These are phyloP conservation scores for Eristalinus sepulchralis DNA, from an alignment of 2,888 invertebrate species.

Conservation along the genomic window DNA sequence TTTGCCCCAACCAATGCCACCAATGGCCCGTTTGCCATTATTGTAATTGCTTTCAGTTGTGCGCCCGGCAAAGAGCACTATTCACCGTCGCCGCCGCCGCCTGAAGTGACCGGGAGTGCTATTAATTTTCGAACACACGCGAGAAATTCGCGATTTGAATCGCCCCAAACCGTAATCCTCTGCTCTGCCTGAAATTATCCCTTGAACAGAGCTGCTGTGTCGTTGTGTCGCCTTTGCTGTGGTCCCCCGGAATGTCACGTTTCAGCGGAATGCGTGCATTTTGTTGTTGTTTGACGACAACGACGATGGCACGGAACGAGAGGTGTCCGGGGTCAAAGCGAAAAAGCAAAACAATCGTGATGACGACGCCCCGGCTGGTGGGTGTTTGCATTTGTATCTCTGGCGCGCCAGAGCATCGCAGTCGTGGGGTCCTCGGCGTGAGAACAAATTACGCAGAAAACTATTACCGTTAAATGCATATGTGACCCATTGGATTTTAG, in stretches of 20 bases:
- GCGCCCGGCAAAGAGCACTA: constrained; percentile 41
- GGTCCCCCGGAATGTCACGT: background rate
- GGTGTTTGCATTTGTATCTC: constrained; percentile 29
- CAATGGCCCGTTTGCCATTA: constrained; percentile 59
- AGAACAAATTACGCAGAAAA: constrained; percentile 80
- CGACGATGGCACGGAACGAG: background rate
- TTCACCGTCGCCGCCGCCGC: background rate
- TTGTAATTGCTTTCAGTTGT: constrained; percentile 66
- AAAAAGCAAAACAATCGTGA: constrained; percentile 31
- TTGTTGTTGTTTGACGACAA: background rate
- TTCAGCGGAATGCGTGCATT: constrained; percentile 30
- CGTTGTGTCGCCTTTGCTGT: background rate
- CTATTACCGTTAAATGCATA: constrained; percentile 80
- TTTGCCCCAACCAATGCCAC: constrained; percentile 10
- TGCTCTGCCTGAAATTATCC: constrained; percentile 24
- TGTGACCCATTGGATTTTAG: constrained; percentile 75
- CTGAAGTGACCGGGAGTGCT: constrained; percentile 20
- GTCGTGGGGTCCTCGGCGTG: constrained; percentile 41
- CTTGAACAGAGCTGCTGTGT: constrained; percentile 5
- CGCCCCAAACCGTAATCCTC: constrained; percentile 45
- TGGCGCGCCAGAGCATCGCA: background rate
- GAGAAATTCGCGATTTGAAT: constrained; percentile 58
- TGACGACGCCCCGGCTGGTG: background rate
- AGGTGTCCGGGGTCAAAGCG: background rate
- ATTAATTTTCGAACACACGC: constrained; percentile 60